Conservation (phyloP, 2,888 invertebrate genomes). For the Sphaerophoria rueppellii region DNA sequence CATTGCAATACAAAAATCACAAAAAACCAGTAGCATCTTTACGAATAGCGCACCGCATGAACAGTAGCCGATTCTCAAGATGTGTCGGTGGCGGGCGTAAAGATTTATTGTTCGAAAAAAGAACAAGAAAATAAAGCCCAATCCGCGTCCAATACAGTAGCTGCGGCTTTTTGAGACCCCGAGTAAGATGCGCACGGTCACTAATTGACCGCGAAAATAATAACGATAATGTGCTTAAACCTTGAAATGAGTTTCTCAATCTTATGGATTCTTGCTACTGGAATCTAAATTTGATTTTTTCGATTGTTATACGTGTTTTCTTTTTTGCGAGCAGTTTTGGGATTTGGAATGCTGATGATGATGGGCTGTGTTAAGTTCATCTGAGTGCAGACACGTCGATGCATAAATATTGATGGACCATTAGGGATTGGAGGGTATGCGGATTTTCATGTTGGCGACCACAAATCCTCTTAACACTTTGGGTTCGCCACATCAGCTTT, state of each 20-base stretch:
- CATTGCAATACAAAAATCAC: background rate
- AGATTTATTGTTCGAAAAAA: constrained; percentile 67
- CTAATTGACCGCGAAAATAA: constrained; percentile 74
- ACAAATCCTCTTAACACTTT: constrained; percentile 65
- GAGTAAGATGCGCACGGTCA: constrained; percentile 61
- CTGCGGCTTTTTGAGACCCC: background rate
- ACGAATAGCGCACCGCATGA: constrained; percentile 60
- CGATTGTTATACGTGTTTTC: background rate
- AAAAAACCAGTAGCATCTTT: constrained; percentile 57
- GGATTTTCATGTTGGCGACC: background rate
- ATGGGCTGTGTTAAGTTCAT: constrained; percentile 31
- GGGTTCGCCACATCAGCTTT: constrained; percentile 16
- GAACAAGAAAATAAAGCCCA: background rate
- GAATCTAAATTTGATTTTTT: constrained; percentile 63
- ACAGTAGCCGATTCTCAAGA: constrained; percentile 70
- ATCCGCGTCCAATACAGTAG: constrained; percentile 14
- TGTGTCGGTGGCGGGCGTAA: constrained; percentile 60
- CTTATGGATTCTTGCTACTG: constrained; percentile 69
- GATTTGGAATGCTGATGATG: constrained; percentile 8
- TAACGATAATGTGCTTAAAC: constrained; percentile 72
- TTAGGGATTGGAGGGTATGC: background rate
- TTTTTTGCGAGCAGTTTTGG: constrained; percentile 20
- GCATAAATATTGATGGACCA: constrained; percentile 29
- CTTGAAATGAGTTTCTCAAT: constrained; percentile 73
- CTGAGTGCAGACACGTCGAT: constrained; percentile 36